Base-by-base conservation (phyloP, 2,797 vertebrate species). In the Coreius guichenoti region DNA sequence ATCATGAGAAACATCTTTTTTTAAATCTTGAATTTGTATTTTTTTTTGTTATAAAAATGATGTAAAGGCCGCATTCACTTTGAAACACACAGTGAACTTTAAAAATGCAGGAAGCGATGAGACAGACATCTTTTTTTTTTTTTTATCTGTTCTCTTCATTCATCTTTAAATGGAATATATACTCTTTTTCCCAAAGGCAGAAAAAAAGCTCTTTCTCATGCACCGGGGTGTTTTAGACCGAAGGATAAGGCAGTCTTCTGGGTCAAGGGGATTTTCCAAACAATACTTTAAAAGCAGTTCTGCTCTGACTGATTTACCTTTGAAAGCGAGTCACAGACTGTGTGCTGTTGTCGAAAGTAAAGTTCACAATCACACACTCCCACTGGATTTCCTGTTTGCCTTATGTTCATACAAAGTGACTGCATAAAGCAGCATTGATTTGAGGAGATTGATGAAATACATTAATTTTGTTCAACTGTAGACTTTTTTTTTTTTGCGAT, bases 281-380 rank as follows among this genome's bases (percentile, higher is more conserved):
- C 84, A 84, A 63, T 83, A 56, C 75, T 70, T 86, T 80, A 65
- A 80, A 83, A 67, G 68, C 58, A 4, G 63, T 61, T 77, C 36
- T 56, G 45, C 45, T 72, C 12, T 83, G 75, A 79, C 54, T 82
- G 74, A 79, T 78, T 70, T 61, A 12, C 17, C 65, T 17, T 31
- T 72, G 23, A 77, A 74, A 56, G 47, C 16, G 72, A 70, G 49
- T 77, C 68, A 11, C 45, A 77, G 16, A 43, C 54, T 69, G 54
- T 39, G 72, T 51, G 49, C 45, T 74, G 56, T 33, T 65, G 76
- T 56, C 33, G 74, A 68, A 75, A 56, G 49, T 70, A 39, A 80
- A 63, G 31, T 54, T 70, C 54, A 73, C 80, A 21, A 45, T 63
- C 54, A 31, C 36, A 82, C 36, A 45, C 54, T 73, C n/a, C 12